phyloP scores from a whole-genome alignment of 2,797 vertebrate genomes.

The Notolepis coatsorum region DNA sequence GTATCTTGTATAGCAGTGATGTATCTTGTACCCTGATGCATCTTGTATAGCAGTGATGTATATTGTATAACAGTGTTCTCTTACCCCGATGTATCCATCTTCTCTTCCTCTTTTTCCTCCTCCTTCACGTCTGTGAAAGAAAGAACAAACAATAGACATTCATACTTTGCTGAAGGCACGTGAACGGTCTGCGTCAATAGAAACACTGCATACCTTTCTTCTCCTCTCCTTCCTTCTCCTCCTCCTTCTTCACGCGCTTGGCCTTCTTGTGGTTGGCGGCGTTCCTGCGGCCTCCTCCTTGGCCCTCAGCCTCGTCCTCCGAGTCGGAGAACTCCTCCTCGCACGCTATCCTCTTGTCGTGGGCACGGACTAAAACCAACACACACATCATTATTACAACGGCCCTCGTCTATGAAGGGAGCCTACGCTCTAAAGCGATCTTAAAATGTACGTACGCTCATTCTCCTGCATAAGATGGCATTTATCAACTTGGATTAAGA shows the following conservation, averaged over 20 bases:
- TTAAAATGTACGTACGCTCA: no score
- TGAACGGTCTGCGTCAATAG: no score
- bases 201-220: conserved; percentile 91
- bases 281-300: conserved; percentile 91
- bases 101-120: conserved; percentile 93
- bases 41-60: no score
- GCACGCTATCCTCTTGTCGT: conserved; percentile 96
- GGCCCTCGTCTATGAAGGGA: no score
- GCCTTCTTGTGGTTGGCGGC: conserved; percentile 93
- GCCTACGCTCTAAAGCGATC: no score
- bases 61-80: no score
- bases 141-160: neutral
- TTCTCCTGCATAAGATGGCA: no score
- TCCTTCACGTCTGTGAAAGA: conserved; percentile 88
- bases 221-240: conserved; percentile 94
- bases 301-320: conserved; percentile 91
- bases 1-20: no score
- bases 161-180: neutral
- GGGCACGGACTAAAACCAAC: conserved; percentile 87
- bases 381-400: neutral
- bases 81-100: conserved; percentile 94
- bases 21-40: no score
- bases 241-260: conserved; percentile 94
- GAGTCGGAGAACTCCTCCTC: conserved; percentile 98
- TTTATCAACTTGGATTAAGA: no score